Conservation (phyloP, 2,888 invertebrate species). For the Parelbella ahira region DNA sequence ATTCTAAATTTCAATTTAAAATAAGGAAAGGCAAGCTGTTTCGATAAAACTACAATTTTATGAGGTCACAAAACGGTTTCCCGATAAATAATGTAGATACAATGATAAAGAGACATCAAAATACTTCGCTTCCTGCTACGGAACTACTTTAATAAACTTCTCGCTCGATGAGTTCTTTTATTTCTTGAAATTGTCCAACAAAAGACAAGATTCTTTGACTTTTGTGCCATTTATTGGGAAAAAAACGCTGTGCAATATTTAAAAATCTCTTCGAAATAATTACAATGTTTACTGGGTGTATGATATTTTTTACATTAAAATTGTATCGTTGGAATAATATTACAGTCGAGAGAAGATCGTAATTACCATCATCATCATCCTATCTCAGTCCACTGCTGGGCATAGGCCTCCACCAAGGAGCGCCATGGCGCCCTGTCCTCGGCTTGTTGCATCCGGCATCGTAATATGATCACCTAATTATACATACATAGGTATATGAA, state of each 20-base stretch:
- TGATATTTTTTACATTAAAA: no score
- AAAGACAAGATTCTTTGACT: slow-evolving; percentile 2
- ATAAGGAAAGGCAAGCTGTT: no score
- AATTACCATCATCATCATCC: no score
- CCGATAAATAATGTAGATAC: slow-evolving; percentile 7
- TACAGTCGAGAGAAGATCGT: no score
- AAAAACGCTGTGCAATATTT: background rate
- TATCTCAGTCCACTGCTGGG: no score
- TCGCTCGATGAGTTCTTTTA: slow-evolving; percentile 11
- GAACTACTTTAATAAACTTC: slow-evolving; percentile 19
- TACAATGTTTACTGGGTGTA: no score
- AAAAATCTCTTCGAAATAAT: background rate
- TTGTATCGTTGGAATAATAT: no score
- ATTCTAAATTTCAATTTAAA: slow-evolving; percentile 1
- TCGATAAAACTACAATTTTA: slow-evolving; percentile 1
- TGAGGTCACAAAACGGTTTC: slow-evolving; percentile 1
- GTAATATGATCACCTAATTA: no score
- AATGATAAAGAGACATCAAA: slow-evolving; percentile 7
- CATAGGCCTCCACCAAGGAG: no score
- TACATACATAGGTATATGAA: no score
- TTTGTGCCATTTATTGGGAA: slow-evolving; percentile 1
- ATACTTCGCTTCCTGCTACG: slow-evolving; percentile 3
- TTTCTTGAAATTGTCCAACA: slow-evolving; percentile 4
- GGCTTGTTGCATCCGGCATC: no score
- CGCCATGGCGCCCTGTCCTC: no score